Conservation (phyloP, 2,888 invertebrate genomes). For the Andrena bucephala region DNA sequence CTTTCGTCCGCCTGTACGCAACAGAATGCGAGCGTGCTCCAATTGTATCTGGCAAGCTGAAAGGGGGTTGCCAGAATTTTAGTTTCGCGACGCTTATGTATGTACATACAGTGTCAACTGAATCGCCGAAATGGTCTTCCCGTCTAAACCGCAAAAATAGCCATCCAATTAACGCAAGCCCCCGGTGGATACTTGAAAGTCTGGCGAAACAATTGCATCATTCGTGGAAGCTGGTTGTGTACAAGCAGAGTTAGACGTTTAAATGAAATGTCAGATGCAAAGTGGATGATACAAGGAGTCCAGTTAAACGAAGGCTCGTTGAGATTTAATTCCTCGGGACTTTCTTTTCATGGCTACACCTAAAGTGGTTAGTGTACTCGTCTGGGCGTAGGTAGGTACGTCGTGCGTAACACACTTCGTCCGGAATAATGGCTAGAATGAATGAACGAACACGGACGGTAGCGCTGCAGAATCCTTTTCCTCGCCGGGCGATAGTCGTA, state of each 20-base stretch:
- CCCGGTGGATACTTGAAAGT: not conserved
- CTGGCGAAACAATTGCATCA: not conserved
- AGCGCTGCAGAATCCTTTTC: slow-evolving; percentile 18
- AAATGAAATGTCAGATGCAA: slow-evolving; percentile 4
- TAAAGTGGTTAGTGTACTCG: slow-evolving; percentile 26
- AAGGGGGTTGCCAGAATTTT: no score
- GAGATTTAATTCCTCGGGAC: slow-evolving; percentile 18
- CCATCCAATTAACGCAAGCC: not conserved
- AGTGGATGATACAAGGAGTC: slow-evolving; percentile 11
- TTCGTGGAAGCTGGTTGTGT: not conserved
- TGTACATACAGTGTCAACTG: not conserved
- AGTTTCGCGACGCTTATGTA: no score
- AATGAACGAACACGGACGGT: not conserved
- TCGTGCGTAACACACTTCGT: slow-evolving; percentile 48
- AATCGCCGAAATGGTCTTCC: not conserved
- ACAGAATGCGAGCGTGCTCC: not conserved
- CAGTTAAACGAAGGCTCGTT: slow-evolving; percentile 3
- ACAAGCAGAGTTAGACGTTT: not conserved
- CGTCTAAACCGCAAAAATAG: not conserved
- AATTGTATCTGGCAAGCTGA: no score
- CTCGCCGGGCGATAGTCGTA: slow-evolving; percentile 34
- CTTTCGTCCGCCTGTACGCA: not conserved
- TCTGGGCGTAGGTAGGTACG: slow-evolving; percentile 22
- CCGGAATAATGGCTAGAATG: slow-evolving; percentile 47
- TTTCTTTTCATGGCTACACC: slow-evolving; percentile 39